Evolutionary conservation across 2,888 invertebrate species (phyloP).

Genomic region (Gymnoscelis rufifasciata): DNA sequence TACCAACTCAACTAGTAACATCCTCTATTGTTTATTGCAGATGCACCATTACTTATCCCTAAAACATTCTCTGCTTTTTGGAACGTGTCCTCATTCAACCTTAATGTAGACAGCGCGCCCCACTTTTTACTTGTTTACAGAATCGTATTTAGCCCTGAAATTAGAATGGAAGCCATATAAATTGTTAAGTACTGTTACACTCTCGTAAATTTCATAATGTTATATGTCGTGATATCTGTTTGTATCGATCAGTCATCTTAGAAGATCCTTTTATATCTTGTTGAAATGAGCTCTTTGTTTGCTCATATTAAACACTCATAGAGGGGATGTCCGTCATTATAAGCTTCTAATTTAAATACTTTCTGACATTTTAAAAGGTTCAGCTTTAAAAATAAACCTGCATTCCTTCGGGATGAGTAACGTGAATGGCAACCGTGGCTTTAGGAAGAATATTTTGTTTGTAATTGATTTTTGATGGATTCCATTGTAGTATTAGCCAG

Average conservation of each 20-base stretch:
- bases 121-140: constrained; percentile 48
- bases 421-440: neutral
- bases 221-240: too few relatives aligned
- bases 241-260: neutral
- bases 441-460: neutral
- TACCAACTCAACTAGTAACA: constrained; percentile 36
- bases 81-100: constrained; percentile 42
- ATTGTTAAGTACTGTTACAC: too few relatives aligned
- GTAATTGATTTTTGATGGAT: neutral
- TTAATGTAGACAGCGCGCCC: constrained; percentile 44
- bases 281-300: too few relatives aligned
- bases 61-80: constrained; percentile 34
- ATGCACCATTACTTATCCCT: neutral
- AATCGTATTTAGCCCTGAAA: constrained; percentile 50
- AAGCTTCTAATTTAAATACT: constrained; percentile 13
- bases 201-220: too few relatives aligned
- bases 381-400: constrained; percentile 36
- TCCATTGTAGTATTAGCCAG: too few relatives aligned
- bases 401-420: constrained; percentile 35
- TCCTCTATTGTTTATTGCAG: neutral
- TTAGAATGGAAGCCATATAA: constrained; percentile 29
- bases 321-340: too few relatives aligned
- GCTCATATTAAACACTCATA: too few relatives aligned
- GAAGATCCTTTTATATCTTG: too few relatives aligned
- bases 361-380: constrained; percentile 32